Base-by-base conservation (phyloP, 2,888 invertebrate species). In the Drosophila infuscata region DNA sequence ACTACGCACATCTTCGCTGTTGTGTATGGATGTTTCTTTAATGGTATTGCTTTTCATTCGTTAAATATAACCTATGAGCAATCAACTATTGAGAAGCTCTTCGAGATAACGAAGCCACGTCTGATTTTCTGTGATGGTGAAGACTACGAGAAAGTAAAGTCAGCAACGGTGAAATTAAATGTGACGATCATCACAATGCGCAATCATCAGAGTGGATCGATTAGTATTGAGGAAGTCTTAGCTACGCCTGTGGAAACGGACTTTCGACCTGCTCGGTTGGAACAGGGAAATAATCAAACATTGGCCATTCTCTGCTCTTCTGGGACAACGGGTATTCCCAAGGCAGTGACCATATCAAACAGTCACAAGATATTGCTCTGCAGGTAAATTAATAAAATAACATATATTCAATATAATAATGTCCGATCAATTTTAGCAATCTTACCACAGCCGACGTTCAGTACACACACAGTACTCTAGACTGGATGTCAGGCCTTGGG, bases 291-390 rank as follows among this genome's bases (percentile, higher is more conserved):
- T 12, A 72, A 89, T 54, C 90, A 91, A 66, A 86, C 86, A 0
- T 74, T 91, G 9, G 91, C 90, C 5, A 92, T 92, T 68, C 73
- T 92, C 0, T 91, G 92, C 48, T 89, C 92, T 0, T 92, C 92
- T 8, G 92, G 92, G 4, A 92, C 92, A 0, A 92, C 92, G 0
- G 91, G 92, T 0, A 51, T 67, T 0, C 91, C 92, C 0, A 92
- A 92, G 66, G 89, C 88, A 8, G 91, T 77, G 25, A 91, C 83
- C 0, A 79, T 84, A 2, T 33, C 64, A 7, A 88, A 85, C 9
- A 83, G 76, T 56, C 74, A 32, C 6, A 81, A 69, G 41, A 51
- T 83, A 2, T 11, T 86, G 0, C 67, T 33, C 5, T 2, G 9
- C 43, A 3, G 5, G 83, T 88, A 61, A 15, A 35, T 35, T 35